Percentiles rank a stretch among this genome's conserved stretches.
Conservation (phyloP, 2,888 invertebrate genomes). For the Formica aserva region DNA sequence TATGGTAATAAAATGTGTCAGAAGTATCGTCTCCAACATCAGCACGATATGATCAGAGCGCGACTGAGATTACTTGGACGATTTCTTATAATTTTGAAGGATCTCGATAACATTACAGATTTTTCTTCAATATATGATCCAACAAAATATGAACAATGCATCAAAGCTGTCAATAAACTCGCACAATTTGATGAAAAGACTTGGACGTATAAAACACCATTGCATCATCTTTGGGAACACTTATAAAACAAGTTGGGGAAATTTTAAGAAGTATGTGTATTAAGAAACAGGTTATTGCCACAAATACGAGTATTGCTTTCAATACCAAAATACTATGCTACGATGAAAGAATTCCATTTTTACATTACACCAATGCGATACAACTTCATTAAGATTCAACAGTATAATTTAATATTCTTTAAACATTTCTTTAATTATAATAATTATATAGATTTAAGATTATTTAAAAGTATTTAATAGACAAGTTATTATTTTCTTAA, state of each 20-base stretch:
- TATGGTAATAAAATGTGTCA: constrained; percentile 32
- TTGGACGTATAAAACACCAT: constrained; percentile 13
- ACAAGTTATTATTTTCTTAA: no score
- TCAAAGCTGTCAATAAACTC: constrained; percentile 8
- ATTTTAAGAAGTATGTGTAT: not conserved
- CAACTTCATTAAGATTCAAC: no score
- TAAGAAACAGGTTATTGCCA: no score
- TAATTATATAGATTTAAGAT: no score
- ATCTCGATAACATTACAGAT: not conserved
- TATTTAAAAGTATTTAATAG: no score
- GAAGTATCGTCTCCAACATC: constrained; percentile 23
- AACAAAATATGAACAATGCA: not conserved
- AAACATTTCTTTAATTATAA: no score
- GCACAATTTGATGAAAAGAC: constrained; percentile 11
- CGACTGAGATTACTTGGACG: constrained; percentile 28
- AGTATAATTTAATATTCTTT: no score
- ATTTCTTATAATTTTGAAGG: not conserved
- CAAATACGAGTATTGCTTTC: no score
- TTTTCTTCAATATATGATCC: constrained; percentile 24
- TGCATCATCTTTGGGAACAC: constrained; percentile 13
- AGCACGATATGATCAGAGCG: constrained; percentile 40
- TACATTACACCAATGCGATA: no score
- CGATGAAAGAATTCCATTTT: no score
- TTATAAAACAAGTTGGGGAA: not conserved
- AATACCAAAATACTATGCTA: no score